A percentile compares a stretch with the other conserved stretches of the same genome.
Conservation (phyloP, 2,888 invertebrate species). For the Lasioglossum oenotherae region DNA sequence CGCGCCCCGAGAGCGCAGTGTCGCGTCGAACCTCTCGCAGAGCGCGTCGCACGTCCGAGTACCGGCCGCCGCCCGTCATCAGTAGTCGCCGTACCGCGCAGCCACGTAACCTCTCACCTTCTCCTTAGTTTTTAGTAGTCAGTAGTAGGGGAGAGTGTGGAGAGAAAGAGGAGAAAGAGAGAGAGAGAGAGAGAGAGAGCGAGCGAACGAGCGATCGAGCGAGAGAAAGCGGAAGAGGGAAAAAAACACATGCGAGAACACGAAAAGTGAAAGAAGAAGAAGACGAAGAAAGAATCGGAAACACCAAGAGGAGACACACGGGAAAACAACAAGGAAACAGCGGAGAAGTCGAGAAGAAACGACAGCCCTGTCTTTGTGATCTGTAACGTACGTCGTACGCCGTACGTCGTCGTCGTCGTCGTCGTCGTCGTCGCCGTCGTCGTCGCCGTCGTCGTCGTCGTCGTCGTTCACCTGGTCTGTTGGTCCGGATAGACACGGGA, state of each 20-base stretch:
- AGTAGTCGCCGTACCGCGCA: constrained; percentile 83
- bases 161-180: constrained; percentile 58
- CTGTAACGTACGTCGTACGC: constrained; percentile 16
- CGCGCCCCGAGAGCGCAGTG: constrained; percentile 82
- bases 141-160: constrained; percentile 79
- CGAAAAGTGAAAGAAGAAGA: constrained; percentile 30
- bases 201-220: constrained; percentile 21
- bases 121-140: constrained; percentile 83
- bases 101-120: constrained; percentile 83
- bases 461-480: constrained; percentile 35
- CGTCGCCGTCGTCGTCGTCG: constrained; percentile 10
- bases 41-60: constrained; percentile 84
- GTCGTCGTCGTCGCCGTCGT: not conserved
- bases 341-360: constrained; percentile 62
- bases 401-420: not conserved
- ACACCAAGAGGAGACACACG: not conserved
- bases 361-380: constrained; percentile 49
- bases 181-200: constrained; percentile 39
- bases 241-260: constrained; percentile 18
- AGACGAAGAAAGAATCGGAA: constrained; percentile 5
- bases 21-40: constrained; percentile 84
- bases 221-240: constrained; percentile 43
- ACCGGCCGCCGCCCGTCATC: constrained; percentile 84
- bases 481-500: constrained; percentile 58
- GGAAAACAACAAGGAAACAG: constrained; percentile 23